Evolutionary conservation across 2,888 invertebrate species (phyloP).

Genomic region (Sarcophaga carnaria): DNA sequence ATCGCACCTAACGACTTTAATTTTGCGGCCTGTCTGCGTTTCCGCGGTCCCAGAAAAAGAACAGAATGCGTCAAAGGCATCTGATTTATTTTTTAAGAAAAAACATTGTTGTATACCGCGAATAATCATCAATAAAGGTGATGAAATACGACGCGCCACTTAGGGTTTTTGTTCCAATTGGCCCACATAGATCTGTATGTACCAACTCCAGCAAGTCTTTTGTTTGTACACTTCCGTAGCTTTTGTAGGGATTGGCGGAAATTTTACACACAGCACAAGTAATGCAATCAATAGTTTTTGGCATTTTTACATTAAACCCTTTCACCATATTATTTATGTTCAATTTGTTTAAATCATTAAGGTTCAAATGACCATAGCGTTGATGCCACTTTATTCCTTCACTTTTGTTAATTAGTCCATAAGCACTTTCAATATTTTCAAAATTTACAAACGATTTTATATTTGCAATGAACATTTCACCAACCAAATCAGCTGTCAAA

Average conservation of each 20-base stretch:
- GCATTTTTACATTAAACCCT: constrained; percentile 29
- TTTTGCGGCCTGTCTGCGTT: constrained; percentile 45
- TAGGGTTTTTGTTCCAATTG: constrained; percentile 30
- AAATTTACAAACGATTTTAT: constrained; percentile 1
- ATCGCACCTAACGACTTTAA: constrained; percentile 35
- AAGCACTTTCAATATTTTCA: background rate
- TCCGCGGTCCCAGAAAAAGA: constrained; percentile 48
- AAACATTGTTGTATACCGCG: constrained; percentile 16
- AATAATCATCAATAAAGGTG: constrained; percentile 42
- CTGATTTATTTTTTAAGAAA: background rate
- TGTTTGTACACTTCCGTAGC: constrained; percentile 14
- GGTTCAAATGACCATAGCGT: constrained; percentile 9
- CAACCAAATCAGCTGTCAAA: constrained; percentile 30
- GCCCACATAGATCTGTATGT: constrained; percentile 44
- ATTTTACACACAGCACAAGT: constrained; percentile 58
- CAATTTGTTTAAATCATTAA: constrained; percentile 14
- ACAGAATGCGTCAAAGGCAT: constrained; percentile 48
- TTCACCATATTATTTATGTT: constrained; percentile 27
- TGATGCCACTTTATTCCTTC: constrained; percentile 34
- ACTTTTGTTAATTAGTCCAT: background rate
- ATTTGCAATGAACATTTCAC: constrained; percentile 37
- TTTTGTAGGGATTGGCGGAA: constrained; percentile 34
- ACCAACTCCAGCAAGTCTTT: constrained; percentile 23
- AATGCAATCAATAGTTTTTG: constrained; percentile 39
- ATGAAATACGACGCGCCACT: constrained; percentile 37